These are phyloP conservation scores for Holacanthus passer DNA, from an alignment of 2,113 vertebrate genomes.

Conservation along the genomic window DNA sequence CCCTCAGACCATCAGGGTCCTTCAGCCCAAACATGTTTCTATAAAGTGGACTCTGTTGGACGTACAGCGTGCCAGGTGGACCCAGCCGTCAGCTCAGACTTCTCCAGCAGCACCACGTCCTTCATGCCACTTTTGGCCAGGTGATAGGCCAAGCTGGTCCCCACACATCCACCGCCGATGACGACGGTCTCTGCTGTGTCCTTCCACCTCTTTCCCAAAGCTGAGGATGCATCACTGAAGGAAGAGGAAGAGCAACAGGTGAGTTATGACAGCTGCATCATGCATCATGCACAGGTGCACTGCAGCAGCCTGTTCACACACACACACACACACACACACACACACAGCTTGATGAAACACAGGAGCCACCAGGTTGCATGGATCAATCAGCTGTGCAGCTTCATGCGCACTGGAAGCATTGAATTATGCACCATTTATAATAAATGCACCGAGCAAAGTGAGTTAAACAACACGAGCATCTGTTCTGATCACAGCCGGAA, in stretches of 20 bases:
- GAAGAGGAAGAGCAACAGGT: not conserved
- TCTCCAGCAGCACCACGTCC: slow-evolving; percentile 95
- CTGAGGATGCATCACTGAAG: slow-evolving; percentile 63
- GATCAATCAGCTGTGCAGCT: not conserved
- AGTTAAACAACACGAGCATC: not conserved
- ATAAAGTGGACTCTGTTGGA: not conserved
- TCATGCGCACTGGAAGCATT: slow-evolving; percentile 7
- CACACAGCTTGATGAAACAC: not conserved
- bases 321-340: no score
- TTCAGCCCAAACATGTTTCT: no score
- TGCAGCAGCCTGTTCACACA: not conserved
- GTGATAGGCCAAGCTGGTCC: slow-evolving; percentile 95
- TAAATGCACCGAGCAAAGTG: no score
- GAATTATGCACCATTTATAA: no score
- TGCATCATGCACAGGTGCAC: no score
- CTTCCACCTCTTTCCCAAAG: slow-evolving; percentile 86
- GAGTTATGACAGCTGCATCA: not conserved
- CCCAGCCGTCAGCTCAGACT: slow-evolving; percentile 96
- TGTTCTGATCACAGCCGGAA: not conserved
- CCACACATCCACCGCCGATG: slow-evolving; percentile 95
- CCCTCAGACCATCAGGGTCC: not conserved
- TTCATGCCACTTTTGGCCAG: slow-evolving; percentile 95
- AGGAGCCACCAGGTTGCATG: not conserved
- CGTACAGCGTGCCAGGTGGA: slow-evolving; percentile 99
- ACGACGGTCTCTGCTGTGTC: slow-evolving; percentile 93